phyloP scores from a whole-genome alignment of 1,140 invertebrate genomes.

The Drosophila prosaltans region DNA sequence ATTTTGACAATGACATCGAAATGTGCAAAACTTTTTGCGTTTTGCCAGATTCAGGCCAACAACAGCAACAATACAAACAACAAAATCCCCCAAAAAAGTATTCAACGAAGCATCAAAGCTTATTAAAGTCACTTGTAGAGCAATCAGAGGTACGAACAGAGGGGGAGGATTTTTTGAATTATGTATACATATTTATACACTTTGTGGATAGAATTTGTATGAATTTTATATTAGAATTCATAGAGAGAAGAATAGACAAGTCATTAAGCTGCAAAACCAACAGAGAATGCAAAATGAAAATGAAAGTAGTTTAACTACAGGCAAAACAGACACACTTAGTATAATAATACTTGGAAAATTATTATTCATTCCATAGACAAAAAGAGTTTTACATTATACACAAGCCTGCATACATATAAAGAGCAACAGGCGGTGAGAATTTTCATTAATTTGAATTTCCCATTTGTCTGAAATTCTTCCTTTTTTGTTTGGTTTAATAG shows the following conservation, averaged over 20 bases:
- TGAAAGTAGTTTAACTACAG: not conserved
- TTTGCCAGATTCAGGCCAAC: not conserved
- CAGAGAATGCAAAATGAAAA: not conserved
- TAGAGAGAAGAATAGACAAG: slow-evolving; percentile 2
- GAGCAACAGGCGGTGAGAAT: too few relatives aligned
- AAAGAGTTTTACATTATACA: not conserved
- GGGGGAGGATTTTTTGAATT: not conserved
- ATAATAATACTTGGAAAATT: not conserved
- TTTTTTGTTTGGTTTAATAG: too few relatives aligned
- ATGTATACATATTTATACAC: not conserved
- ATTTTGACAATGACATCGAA: slow-evolving; percentile 59
- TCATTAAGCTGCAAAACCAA: slow-evolving; percentile 2
- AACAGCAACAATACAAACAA: not conserved
- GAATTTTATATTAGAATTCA: slow-evolving; percentile 3
- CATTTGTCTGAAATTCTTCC: too few relatives aligned
- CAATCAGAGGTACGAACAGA: not conserved
- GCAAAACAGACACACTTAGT: not conserved
- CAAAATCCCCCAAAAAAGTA: not conserved
- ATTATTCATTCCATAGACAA: not conserved
- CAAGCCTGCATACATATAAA: too few relatives aligned
- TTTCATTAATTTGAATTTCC: too few relatives aligned
- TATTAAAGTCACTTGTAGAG: slow-evolving; percentile 14
- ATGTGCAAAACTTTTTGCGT: slow-evolving; percentile 46
- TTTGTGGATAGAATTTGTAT: not conserved
- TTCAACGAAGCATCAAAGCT: slow-evolving; percentile 29